These are phyloP conservation scores for Planococcus citri DNA, from an alignment of 1,140 invertebrate species.

Conservation along the genomic window DNA sequence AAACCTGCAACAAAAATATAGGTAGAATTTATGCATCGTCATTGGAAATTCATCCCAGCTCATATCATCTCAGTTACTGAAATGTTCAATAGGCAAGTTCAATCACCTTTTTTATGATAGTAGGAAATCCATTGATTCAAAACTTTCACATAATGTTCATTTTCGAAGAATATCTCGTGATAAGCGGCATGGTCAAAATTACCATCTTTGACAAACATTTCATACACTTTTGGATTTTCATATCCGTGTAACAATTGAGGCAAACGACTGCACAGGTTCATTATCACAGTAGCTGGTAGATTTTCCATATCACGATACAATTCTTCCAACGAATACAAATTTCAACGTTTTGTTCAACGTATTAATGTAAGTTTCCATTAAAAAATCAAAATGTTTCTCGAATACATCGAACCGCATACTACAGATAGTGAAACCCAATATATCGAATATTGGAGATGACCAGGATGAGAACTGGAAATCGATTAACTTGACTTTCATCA, in stretches of 20 bases:
- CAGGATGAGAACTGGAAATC: conserved; percentile 21
- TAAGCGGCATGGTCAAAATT: background rate
- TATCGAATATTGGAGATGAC: background rate
- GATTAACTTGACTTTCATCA: conserved; percentile 15
- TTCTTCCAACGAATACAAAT: background rate
- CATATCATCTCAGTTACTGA: no score
- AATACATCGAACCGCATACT: conserved; percentile 8
- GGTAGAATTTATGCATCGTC: no score
- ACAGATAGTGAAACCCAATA: background rate
- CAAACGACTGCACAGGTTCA: background rate
- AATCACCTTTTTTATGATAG: background rate
- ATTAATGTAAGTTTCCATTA: background rate
- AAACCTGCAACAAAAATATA: no score
- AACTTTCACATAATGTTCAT: background rate
- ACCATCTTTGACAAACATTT: background rate
- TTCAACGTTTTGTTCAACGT: conserved; percentile 8
- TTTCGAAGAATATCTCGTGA: background rate
- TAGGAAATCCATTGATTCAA: background rate
- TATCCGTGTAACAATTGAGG: background rate
- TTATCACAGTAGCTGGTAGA: background rate
- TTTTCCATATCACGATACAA: background rate
- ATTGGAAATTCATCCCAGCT: no score
- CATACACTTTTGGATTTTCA: background rate
- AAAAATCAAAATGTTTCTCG: background rate
- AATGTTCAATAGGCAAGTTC: no score